A percentile compares a stretch with the other conserved stretches of the same genome.
phyloP scores from a whole-genome alignment of 2,797 vertebrate species.

The Microhierax caerulescens region DNA sequence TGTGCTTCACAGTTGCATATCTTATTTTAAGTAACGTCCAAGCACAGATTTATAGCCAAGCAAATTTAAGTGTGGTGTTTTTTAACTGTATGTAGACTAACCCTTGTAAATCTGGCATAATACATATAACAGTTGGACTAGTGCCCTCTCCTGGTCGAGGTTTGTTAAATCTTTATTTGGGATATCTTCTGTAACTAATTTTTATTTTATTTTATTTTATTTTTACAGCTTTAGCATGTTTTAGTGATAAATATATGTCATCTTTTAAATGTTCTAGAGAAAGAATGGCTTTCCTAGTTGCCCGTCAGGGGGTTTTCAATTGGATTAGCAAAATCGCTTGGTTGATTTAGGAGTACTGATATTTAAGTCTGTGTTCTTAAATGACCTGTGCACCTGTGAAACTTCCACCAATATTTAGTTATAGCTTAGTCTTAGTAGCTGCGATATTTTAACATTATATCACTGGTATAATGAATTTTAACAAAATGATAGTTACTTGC shows the following conservation, averaged over 20 bases:
- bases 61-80: not conserved
- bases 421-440: not conserved
- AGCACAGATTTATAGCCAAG: not conserved
- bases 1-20: not conserved
- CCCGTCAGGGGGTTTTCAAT: not conserved
- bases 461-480: not conserved
- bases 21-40: not conserved
- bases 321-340: slow-evolving; percentile 27
- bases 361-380: not conserved
- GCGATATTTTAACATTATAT: not conserved
- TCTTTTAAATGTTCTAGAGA: not conserved
- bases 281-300: not conserved
- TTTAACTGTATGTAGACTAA: not conserved
- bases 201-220: not conserved
- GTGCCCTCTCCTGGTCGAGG: slow-evolving; percentile 33
- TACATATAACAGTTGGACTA: not conserved
- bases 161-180: not conserved
- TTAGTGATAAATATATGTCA: not conserved
- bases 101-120: not conserved
- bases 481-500: not conserved
- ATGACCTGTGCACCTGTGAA: not conserved
- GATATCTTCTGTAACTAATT: not conserved
- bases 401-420: not conserved
- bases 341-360: not conserved
- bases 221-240: not conserved